Evolutionary conservation across 1,140 invertebrate species (phyloP).

Genomic region (Drosophila suzukii): DNA sequence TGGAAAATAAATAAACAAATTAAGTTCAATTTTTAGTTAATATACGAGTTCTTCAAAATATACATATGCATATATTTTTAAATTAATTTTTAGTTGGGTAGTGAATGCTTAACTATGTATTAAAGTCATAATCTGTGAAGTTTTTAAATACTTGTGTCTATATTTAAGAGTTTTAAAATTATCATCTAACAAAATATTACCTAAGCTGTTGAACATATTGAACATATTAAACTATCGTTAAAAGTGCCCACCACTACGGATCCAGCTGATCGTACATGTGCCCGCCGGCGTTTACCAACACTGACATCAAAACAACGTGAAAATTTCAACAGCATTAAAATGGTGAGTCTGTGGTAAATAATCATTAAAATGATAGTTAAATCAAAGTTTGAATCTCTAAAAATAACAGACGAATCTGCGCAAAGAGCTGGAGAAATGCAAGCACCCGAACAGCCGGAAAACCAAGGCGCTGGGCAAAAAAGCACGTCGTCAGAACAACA

Average conservation of each 20-base stretch:
- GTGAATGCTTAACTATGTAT: no score
- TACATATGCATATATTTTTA: no score
- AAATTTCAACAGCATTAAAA: not conserved
- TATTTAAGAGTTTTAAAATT: no score
- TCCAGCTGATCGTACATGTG: constrained; percentile 30
- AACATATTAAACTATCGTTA: not conserved
- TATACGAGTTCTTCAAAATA: no score
- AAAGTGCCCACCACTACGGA: not conserved
- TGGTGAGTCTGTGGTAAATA: constrained; percentile 5
- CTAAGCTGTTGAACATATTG: no score
- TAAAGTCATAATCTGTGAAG: no score
- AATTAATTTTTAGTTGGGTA: no score
- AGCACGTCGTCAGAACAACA: constrained; percentile 87
- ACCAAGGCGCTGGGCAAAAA: constrained; percentile 89
- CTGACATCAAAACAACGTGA: constrained; percentile 32
- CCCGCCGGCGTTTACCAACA: constrained; percentile 9
- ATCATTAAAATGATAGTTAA: not conserved
- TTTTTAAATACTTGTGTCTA: no score
- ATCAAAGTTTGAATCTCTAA: not conserved
- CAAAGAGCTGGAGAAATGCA: constrained; percentile 87
- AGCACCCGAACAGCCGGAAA: constrained; percentile 92
- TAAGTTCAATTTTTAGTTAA: no score
- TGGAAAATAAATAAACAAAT: not conserved
- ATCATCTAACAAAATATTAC: no score
- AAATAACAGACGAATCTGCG: constrained; percentile 74